Percentiles rank a stretch among this genome's conserved stretches.
Conservation (phyloP, 2,113 vertebrate species). For the Grallaria varia region DNA sequence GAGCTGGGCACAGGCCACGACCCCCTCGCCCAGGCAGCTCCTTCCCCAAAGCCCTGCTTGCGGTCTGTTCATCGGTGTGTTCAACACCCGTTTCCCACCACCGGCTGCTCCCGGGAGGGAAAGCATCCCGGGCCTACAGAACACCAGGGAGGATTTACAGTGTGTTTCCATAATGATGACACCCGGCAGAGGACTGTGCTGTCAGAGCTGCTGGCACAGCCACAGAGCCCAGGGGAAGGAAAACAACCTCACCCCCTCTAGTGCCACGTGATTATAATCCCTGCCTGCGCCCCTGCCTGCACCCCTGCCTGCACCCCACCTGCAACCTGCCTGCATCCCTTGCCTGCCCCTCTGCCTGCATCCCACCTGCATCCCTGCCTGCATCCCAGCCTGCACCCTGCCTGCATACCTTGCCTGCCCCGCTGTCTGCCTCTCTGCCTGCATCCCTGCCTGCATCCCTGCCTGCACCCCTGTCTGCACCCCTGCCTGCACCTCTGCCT, state of each 20-base stretch:
- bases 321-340: too few relatives aligned
- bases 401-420: background rate
- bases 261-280: background rate
- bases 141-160: background rate
- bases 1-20: background rate
- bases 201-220: background rate
- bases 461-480: too few relatives aligned
- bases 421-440: too few relatives aligned
- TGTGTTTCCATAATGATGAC: background rate
- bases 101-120: background rate
- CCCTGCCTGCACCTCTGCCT: background rate
- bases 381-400: background rate
- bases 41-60: background rate
- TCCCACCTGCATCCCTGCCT: too few relatives aligned
- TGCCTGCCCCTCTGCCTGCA: too few relatives aligned
- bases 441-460: background rate
- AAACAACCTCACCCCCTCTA: background rate
- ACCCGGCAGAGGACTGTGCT: background rate
- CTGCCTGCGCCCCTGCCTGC: background rate
- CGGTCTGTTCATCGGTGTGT: background rate
- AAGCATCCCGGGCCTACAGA: background rate
- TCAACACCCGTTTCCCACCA: background rate
- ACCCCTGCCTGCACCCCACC: too few relatives aligned
- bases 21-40: background rate
- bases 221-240: background rate